Conservation (phyloP, 2,113 vertebrate species). For the Sardina pilchardus region DNA sequence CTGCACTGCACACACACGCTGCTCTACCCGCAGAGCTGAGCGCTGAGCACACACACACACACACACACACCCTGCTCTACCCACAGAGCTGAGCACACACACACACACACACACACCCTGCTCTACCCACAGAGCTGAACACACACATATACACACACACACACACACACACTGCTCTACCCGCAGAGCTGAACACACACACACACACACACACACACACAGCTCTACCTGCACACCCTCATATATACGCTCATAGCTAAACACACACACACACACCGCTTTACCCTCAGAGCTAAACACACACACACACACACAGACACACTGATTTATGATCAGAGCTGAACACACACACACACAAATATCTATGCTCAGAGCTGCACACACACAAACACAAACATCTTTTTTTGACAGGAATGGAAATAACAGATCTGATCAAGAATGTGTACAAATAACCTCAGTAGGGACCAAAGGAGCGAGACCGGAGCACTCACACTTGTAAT, state of each 20-base stretch:
- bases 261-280: neutral
- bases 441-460: too few relatives aligned
- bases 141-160: neutral
- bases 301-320: neutral
- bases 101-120: neutral
- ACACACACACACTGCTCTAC: neutral
- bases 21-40: neutral
- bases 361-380: neutral
- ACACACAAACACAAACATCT: neutral
- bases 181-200: neutral
- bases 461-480: too few relatives aligned
- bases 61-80: neutral
- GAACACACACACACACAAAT: neutral
- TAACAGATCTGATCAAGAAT: too few relatives aligned
- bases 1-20: slow-evolving; percentile 41
- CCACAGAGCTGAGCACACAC: neutral
- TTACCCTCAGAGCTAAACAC: neutral
- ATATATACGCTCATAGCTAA: neutral
- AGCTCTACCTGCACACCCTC: too few relatives aligned
- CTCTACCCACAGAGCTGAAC: neutral
- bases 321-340: neutral
- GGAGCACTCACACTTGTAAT: too few relatives aligned
- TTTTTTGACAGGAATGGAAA: too few relatives aligned
- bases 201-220: neutral
- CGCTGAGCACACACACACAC: neutral